A percentile compares a stretch with the other conserved stretches of the same genome.
phyloP scores from a whole-genome alignment of 2,888 invertebrate species.

The Microplitis manilae region DNA sequence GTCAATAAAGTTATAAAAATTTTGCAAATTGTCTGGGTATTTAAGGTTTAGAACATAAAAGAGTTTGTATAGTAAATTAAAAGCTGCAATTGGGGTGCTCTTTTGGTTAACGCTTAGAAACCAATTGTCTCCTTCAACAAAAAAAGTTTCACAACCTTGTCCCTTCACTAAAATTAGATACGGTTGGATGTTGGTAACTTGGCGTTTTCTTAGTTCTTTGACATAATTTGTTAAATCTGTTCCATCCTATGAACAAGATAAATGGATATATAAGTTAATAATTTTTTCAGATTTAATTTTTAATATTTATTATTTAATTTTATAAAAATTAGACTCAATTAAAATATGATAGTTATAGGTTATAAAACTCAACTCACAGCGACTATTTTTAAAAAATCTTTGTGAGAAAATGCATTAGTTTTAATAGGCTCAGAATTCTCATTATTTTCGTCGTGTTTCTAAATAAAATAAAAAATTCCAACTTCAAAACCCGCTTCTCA shows the following conservation, averaged over 20 bases:
- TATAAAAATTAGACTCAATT: background rate
- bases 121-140: background rate
- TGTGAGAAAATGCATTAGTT: constrained; percentile 1
- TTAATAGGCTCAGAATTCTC: background rate
- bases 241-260: background rate
- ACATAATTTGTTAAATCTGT: background rate
- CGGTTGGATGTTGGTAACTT: background rate
- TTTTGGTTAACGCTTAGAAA: background rate
- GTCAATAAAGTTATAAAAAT: constrained; percentile 13
- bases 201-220: background rate
- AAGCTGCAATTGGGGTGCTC: background rate
- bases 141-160: background rate
- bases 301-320: too few relatives aligned
- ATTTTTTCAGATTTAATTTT: too few relatives aligned
- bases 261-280: too few relatives aligned
- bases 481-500: too few relatives aligned
- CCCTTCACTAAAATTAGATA: background rate
- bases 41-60: background rate
- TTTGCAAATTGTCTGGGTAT: constrained; percentile 1
- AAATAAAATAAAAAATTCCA: background rate
- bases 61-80: background rate
- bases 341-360: background rate
- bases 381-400: background rate
- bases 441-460: constrained; percentile 2
- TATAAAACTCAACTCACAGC: background rate